Evolutionary conservation across 1,140 invertebrate genomes (phyloP).

Genomic region (Platyura marginata): DNA sequence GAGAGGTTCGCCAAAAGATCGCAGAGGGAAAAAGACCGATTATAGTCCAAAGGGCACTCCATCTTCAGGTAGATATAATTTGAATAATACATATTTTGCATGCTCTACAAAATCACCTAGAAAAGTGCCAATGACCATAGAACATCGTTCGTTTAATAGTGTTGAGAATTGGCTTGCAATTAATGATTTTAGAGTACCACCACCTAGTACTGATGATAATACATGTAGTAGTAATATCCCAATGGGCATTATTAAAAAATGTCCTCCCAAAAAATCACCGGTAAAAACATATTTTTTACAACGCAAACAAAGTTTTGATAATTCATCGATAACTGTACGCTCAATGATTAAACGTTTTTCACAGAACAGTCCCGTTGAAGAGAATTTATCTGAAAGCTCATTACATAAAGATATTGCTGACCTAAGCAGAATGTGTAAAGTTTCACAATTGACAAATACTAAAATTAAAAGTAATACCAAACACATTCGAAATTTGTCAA

Average conservation of each 20-base stretch:
- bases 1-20: conserved; percentile 49
- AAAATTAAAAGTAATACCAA: background rate
- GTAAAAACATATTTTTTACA: background rate
- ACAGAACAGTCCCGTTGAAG: background rate
- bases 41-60: background rate
- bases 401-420: background rate
- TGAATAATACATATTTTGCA: conserved; percentile 1
- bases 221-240: background rate
- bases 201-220: background rate
- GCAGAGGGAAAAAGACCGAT: background rate
- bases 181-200: conserved; percentile 11
- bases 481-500: background rate
- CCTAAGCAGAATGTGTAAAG: background rate
- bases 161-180: conserved; percentile 22
- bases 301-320: conserved; percentile 17
- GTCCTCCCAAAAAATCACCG: background rate
- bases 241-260: background rate
- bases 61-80: conserved; percentile 1
- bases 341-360: background rate
- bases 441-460: background rate
- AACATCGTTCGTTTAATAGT: conserved; percentile 20
- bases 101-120: background rate
- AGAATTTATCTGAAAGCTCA: background rate
- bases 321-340: conserved; percentile 11
- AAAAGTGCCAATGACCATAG: conserved; percentile 6